Base-by-base conservation (phyloP, 2,797 vertebrate species). In the Bothrops alternatus region DNA sequence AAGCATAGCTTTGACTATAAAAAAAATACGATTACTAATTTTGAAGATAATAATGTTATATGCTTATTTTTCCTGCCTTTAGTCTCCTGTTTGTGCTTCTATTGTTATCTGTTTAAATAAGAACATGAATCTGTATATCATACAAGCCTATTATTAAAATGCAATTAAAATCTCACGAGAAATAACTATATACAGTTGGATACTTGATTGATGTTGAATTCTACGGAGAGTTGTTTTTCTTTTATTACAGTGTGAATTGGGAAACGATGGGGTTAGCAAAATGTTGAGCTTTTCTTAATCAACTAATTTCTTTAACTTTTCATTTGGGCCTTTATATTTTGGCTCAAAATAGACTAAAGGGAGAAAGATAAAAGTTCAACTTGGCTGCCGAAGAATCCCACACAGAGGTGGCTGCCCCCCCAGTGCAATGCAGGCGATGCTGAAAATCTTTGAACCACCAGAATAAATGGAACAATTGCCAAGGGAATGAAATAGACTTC, bases 401-500 rank as follows among this genome's bases (percentile, higher is more conserved):
- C 92, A 90, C 94, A 93, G 78, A 93, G 73, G 55, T 91, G 50
- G 4, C 65, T 42, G 86, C 57, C 63, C 10, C 32, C 94, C 57
- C 20, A 1, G 14, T 95, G 88, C 82, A 87, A 94, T 23, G 89
- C 61, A 26, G 50, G 85, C 89, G 90, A 89, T 28, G 88, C 23
- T 94, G 93, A 91, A 93, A 94, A 93, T 95, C 93, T 96, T 89
- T 65, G 28, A 28, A 86, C 94, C 73, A 61, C 6, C 87, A 18
- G 56, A 53, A 87, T 91, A 90, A 94, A 93, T 93, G 0, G 93
- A 95, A 95, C 57, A 94, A 87, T 86, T 90, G 93, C 94, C 91
- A 89, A 92, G 90, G 94, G 96, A 95, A 95, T 93, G 91, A 96
- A 60, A 90, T 93, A 92, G 93, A 94, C 95, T 82, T 95, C 92